Conservation (phyloP, 2,888 invertebrate genomes). For the Entomobrya multifasciata region DNA sequence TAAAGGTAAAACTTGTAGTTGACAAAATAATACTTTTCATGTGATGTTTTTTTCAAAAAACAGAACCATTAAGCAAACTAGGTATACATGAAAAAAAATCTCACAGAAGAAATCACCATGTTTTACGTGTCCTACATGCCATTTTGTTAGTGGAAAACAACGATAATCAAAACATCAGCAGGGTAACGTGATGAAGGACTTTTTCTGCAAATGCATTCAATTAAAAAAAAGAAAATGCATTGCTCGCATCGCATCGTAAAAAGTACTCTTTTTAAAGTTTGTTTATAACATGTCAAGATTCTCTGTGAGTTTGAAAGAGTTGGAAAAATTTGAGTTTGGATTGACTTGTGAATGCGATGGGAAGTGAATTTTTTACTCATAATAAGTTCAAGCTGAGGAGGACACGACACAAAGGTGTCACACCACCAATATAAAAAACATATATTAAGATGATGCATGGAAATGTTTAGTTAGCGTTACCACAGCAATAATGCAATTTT, state of each 20-base stretch:
- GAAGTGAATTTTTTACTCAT: neutral
- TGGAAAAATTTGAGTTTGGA: neutral
- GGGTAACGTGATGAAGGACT: slow-evolving; percentile 14
- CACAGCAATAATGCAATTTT: no score
- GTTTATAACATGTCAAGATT: neutral
- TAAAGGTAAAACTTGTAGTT: slow-evolving; percentile 36
- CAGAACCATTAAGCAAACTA: neutral
- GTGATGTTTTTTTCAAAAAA: neutral
- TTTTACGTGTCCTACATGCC: slow-evolving; percentile 19
- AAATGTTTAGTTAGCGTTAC: no score
- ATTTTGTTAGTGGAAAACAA: no score
- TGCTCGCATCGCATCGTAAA: neutral
- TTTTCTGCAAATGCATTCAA: slow-evolving; percentile 34
- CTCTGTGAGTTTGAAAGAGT: slow-evolving; percentile 7
- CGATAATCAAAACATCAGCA: slow-evolving; percentile 1
- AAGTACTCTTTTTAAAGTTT: no score
- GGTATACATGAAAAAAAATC: neutral
- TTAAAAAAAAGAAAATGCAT: slow-evolving; percentile 12
- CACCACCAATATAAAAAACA: neutral
- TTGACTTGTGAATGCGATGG: neutral
- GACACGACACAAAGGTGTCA: no score
- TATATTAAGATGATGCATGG: neutral
- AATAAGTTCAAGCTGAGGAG: no score
- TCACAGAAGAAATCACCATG: neutral
- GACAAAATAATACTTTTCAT: slow-evolving; percentile 41